Base-by-base conservation (phyloP, 2,888 invertebrate genomes). In the Drosophila ezoana region DNA sequence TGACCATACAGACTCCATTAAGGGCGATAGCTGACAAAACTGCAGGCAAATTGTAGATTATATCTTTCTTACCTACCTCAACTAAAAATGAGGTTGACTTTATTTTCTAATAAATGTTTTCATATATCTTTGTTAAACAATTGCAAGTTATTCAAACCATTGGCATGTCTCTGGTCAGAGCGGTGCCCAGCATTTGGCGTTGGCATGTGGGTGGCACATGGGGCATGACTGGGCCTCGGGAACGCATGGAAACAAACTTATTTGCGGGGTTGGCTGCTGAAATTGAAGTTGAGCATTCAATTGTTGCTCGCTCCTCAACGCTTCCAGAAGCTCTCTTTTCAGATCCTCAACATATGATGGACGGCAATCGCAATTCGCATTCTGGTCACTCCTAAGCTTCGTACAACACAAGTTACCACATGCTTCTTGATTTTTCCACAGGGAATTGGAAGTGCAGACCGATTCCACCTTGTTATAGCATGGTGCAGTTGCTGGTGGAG, bases 301-400 rank as follows among this genome's bases (percentile, higher is more conserved):
- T 1, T 43, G 18, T 20, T 65, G 53, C 0, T 76, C 61, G 4
- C 9, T 32, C 33, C n/a, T 23, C 37, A 80, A 13, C 0, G 28
- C 18, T 0, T 53, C 18, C 3, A 82, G 10, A 1, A 80, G 47
- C 14, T 80, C 79, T 5, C 2, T 38, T 13, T 80, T 80, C 11
- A 80, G n/a, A 13, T 71, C 65, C 48, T 82, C 80, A n/a, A 80
- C 43, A 11, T 32, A 0, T 6, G 58, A 59, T 3, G 28, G 37
- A 16, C 13, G 28, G 23, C 16, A 10, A 0, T 18, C 18, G 38
- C 38, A 32, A 13, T 13, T 35, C 10, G 10, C 10, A 16, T 2
- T 2, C n/a, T 13, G 35, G 0, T 18, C 9, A 4, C 23, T 13
- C 20, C n/a, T 11, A 5, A 40, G n/a, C 1, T 49, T 74, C 1